Evolutionary conservation across 2,797 vertebrate genomes (phyloP), one percentile per base, ranked within the genome.

Genomic region (Neosilurus hyrtlii): DNA sequence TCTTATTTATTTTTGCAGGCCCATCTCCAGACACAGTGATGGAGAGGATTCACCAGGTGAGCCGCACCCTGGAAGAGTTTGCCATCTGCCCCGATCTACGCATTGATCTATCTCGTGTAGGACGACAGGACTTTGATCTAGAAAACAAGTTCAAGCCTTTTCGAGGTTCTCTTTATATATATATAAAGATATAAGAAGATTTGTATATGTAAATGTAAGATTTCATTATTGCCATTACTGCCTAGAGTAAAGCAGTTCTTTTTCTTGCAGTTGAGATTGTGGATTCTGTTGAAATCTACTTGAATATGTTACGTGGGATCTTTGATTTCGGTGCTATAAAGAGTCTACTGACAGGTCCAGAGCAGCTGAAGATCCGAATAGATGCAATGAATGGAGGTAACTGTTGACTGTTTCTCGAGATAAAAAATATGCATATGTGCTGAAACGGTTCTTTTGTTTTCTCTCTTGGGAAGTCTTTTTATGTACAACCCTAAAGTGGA

Each of bases 101-200:
- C 90, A 96, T 99, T 35, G 98, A 99, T 92, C 95, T 99, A 9
- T 97, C 97, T 86, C 94, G 96, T 65, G 90, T 98, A 79, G 98
- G 98, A 91, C 96, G 97, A 88, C 98, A 99, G 86, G 97, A 99
- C 85, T 99, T 99, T 92, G 97, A 99, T 90, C 89, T 99, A 89
- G 98, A 99, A 92, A 99, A 99, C 93, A 99, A 99, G 90, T 99
- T 99, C 91, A 99, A 99, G 87, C 98, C 98, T 78, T 99, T 99
- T 92, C 94, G 97, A 95, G 98, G 98, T 99, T 95, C 12, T 14
- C 1, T 35, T 68, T 49, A 74, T 11, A 74, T n/a, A 22, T 51
- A 16, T 14, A 30, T 54, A 20, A 5, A 54, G 10, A 77, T 80
- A 12, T 4, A 52, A 22, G 66, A 1, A 74, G 11, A 74, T n/a